Percentiles rank a stretch among this genome's conserved stretches.
These are phyloP conservation scores for Labroides dimidiatus DNA, from an alignment of 2,797 vertebrate genomes.

Conservation along the genomic window DNA sequence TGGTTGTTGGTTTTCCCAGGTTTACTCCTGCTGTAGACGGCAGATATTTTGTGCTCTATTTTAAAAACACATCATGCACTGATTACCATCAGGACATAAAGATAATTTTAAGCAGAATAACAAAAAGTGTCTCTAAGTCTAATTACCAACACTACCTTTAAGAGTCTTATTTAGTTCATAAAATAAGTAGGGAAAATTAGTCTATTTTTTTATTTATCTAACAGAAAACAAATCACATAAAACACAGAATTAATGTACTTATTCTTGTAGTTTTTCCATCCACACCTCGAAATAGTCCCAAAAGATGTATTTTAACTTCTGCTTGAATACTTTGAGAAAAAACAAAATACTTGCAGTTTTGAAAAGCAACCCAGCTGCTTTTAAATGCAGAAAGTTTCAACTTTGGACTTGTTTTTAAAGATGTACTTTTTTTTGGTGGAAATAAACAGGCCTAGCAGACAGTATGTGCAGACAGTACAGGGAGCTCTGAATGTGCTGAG, in stretches of 20 bases:
- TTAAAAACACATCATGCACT: too few relatives aligned
- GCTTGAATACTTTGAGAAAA: slow-evolving; percentile 7
- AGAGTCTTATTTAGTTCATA: not conserved
- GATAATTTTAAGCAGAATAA: too few relatives aligned
- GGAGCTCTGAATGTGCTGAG: slow-evolving; percentile 7
- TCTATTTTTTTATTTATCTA: not conserved
- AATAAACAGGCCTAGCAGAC: slow-evolving; percentile 7
- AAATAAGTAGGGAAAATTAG: not conserved
- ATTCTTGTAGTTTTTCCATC: slow-evolving; percentile 13
- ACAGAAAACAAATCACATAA: not conserved
- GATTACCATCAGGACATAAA: too few relatives aligned
- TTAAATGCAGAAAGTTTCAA: not conserved
- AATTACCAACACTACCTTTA: too few relatives aligned
- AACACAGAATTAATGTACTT: not conserved
- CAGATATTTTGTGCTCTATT: too few relatives aligned
- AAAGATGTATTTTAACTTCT: slow-evolving; percentile 1
- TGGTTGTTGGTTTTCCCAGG: too few relatives aligned
- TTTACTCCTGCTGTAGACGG: too few relatives aligned
- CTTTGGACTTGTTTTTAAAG: slow-evolving; percentile 23
- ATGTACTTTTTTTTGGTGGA: slow-evolving; percentile 11
- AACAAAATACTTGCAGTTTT: not conserved
- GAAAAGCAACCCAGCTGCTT: slow-evolving; percentile 1
- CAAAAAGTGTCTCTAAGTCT: too few relatives aligned
- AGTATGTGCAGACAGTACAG: not conserved
- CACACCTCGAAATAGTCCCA: slow-evolving; percentile 7